Percentiles rank a stretch among this genome's conserved stretches.
Evolutionary conservation across 1,140 invertebrate genomes (phyloP).

Genomic region (Latrodectus geometricus): DNA sequence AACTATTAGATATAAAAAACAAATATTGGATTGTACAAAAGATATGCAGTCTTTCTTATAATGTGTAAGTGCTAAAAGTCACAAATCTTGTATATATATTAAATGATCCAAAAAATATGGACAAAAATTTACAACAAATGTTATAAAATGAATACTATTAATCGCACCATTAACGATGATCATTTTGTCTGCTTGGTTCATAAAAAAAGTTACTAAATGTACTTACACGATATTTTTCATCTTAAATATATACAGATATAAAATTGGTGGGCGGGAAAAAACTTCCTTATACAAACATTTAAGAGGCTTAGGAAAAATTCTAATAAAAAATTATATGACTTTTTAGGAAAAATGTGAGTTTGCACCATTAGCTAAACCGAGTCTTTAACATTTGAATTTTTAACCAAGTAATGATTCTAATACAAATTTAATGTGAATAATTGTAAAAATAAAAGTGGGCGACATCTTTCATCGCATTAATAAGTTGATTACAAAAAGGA

Average conservation of each 20-base stretch:
- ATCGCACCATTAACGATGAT: conserved; percentile 51
- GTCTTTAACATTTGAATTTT: no score
- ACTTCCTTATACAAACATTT: conserved; percentile 50
- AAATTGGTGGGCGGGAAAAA: conserved; percentile 54
- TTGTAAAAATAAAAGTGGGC: no score
- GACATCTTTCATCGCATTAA: no score
- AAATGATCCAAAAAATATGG: conserved; percentile 61
- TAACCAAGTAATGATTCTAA: no score
- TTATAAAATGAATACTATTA: conserved; percentile 61
- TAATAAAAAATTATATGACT: conserved; percentile 42
- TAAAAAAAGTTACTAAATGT: conserved; percentile 59
- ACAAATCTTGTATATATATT: conserved; percentile 58
- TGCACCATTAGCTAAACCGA: no score
- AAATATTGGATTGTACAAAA: conserved; percentile 53
- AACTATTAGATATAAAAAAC: conserved; percentile 61
- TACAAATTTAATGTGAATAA: no score
- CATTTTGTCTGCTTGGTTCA: conserved; percentile 21
- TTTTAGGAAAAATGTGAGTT: neutral
- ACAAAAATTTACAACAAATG: conserved; percentile 58
- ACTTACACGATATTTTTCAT: conserved; percentile 48
- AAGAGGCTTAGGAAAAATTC: conserved; percentile 51
- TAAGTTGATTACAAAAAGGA: no score
- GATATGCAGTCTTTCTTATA: conserved; percentile 57
- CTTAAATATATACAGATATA: conserved; percentile 58
- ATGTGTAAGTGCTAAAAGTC: conserved; percentile 61